Evolutionary conservation across 2,888 invertebrate genomes (phyloP), one percentile per base, ranked within the genome.

Genomic region (Rhagium mordax): DNA sequence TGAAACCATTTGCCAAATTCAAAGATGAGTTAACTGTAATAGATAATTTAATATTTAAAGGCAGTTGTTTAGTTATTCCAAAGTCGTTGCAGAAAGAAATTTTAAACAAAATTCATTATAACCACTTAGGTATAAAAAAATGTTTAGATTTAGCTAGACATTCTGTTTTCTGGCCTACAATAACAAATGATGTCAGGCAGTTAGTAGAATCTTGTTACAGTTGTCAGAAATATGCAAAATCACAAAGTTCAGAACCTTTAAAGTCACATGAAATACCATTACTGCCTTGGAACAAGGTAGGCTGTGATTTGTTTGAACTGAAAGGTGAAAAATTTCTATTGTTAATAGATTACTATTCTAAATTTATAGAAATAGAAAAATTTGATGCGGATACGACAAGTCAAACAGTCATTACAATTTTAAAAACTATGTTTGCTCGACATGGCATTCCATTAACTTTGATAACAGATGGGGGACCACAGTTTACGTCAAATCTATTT

Each of bases 101-200:
- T 20, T 53, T 74, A 61, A 24, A 65, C 6, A 57, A 41, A 64
- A 51, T 77, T 49, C 76, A 77, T 53, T 68, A 65, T n/a, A 72
- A 41, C 41, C 68, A 78, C 66, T 60, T 70, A 51, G 81, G 81
- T 3, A 69, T 78, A n/a, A 78, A 79, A 20, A 83, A 81, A 74
- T 79, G 61, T 69, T 67, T 60, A 74, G 60, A 64, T 2, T 55
- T 79, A 61, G 16, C 65, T 77, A 71, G 79, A 70, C 72, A 77
- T 27, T 70, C 73, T 70, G 21, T 81, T 20, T 83, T 76, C 59
- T 83, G 82, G 83, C 79, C 79, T n/a, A 27, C 27, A 3, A 4
- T 27, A 27, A 6, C 6, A 27, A 27, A 27, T 27, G 27, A 27
- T 27, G 27, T 27, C 6, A 27, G 6, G 6, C 27, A 27, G 6